Percentiles rank a stretch among this genome's conserved stretches.
Conservation (phyloP, 2,797 vertebrate genomes). For the Myotis daubentonii region DNA sequence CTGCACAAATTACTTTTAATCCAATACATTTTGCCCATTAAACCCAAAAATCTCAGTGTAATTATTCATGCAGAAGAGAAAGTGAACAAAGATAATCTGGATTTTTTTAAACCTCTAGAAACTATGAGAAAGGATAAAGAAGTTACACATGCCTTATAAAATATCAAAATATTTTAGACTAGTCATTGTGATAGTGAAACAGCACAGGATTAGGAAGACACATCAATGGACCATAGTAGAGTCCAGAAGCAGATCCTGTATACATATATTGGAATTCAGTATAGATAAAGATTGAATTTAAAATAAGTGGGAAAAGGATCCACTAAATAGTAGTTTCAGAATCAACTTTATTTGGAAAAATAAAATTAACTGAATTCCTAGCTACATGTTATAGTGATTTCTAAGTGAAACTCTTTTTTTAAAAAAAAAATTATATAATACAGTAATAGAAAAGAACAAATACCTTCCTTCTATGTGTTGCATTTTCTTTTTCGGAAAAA, state of each 20-base stretch:
- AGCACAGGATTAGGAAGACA: background rate
- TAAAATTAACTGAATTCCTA: slow-evolving; percentile 3
- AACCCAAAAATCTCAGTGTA: slow-evolving; percentile 23
- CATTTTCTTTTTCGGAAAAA: slow-evolving; percentile 37
- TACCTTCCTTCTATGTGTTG: background rate
- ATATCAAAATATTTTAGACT: background rate
- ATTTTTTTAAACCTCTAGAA: slow-evolving; percentile 41
- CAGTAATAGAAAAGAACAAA: background rate
- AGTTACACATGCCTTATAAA: background rate
- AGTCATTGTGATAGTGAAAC: background rate
- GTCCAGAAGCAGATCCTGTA: background rate
- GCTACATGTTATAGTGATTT: background rate
- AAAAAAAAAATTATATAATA: background rate
- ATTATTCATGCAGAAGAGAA: slow-evolving; percentile 21
- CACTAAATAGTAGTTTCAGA: background rate
- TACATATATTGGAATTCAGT: background rate
- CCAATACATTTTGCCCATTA: background rate
- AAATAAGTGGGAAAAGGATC: slow-evolving; percentile 17
- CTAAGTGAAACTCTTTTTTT: background rate
- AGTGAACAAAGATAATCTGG: background rate
- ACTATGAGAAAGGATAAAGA: slow-evolving; percentile 5
- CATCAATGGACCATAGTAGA: background rate
- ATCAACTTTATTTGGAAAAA: slow-evolving; percentile 36
- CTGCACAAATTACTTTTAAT: slow-evolving; percentile 1
- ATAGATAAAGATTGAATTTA: background rate